phyloP scores from a whole-genome alignment of 1,140 invertebrate genomes.

The Steinernema feltiae region DNA sequence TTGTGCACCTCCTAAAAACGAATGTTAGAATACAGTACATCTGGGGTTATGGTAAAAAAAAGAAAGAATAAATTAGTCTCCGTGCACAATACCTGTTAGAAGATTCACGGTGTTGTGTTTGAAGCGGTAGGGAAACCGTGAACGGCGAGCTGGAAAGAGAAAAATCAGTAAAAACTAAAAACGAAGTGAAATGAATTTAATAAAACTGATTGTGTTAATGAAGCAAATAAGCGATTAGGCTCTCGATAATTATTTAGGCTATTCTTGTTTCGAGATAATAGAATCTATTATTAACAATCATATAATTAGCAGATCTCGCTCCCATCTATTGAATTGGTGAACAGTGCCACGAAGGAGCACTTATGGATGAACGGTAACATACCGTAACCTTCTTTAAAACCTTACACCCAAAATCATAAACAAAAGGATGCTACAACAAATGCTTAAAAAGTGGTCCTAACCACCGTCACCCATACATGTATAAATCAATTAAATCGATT shows the following conservation, averaged over 20 bases:
- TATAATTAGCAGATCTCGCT: not conserved
- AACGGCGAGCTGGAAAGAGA: conserved; percentile 38
- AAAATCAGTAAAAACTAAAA: not conserved
- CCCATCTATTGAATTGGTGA: no score
- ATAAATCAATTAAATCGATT: no score
- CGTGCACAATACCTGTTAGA: conserved; percentile 40
- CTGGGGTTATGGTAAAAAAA: not conserved
- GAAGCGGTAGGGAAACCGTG: conserved; percentile 57
- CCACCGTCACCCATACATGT: no score
- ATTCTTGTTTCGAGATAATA: no score
- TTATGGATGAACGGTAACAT: no score
- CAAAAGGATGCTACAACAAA: no score
- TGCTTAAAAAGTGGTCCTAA: no score
- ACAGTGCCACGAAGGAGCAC: no score
- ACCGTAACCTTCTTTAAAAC: no score
- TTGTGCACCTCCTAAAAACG: conserved; percentile 31
- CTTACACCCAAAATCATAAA: no score
- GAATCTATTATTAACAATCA: no score
- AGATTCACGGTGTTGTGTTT: conserved; percentile 58
- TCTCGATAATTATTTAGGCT: not conserved
- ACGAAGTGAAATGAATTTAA: conserved; percentile 1
- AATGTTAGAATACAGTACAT: conserved; percentile 5
- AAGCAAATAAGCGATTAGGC: not conserved
- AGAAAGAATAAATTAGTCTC: conserved; percentile 16
- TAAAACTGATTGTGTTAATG: not conserved